Base-by-base conservation (phyloP, 2,888 invertebrate genomes). In the Ophraella communa region DNA sequence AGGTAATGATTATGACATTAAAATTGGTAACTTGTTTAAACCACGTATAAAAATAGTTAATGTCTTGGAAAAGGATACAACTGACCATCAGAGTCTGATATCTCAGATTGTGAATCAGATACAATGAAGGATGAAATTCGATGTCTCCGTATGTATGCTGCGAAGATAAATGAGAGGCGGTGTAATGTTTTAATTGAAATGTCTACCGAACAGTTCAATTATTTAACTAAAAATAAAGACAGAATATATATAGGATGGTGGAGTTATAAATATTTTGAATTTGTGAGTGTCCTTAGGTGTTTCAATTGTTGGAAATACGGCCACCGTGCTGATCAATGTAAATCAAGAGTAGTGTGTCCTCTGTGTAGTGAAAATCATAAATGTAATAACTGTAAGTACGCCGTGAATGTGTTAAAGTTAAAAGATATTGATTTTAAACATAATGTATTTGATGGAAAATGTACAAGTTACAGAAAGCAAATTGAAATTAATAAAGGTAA, bases 301-400 rank as follows among this genome's bases (percentile, higher is more conserved):
- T 56, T 56, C 39, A 30, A 33, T 4, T 54, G 54, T 10, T 54
- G 54, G 54, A 54, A 21, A 14, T 57, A 14, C 27, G 57, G 57
- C 2, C 33, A 57, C 27, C 27, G 10, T 27, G 30, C 30, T 10
- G 47, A 45, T 4, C n/a, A 57, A 17, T 57, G 45, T 45, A 11
- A 4, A 7, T 18, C 3, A 45, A 18, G 17, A 14, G 27, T 30
- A 2, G 44, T 45, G 4, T 45, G 45, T 20, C n/a, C n/a, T n/a
- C n/a, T n/a, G n/a, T n/a, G n/a, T 39, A 39, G 39, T 39, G 11
- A 10, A 11, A 11, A 10, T 1, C 39, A 39, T 39, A n/a, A 39
- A 39, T 39, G 39, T 39, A 39, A 11, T 11, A 39, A 39, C 39
- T 39, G n/a, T 39, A 39, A 39, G 39, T 39, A 39, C 39, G 39